Conservation (phyloP, 2,888 invertebrate species). For the Allolobophora icterica region DNA sequence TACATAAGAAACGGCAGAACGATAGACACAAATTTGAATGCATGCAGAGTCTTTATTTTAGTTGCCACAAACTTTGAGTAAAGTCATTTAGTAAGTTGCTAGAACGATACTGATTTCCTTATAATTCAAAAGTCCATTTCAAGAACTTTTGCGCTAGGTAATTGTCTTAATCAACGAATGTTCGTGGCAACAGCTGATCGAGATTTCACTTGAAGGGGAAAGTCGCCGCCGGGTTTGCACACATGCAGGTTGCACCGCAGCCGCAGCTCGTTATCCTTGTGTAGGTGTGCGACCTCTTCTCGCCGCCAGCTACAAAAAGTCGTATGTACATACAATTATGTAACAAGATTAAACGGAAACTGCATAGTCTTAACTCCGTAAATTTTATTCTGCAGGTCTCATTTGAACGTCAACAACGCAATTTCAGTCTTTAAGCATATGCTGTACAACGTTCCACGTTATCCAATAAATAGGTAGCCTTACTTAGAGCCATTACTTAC, state of each 20-base stretch:
- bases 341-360: background rate
- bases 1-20: background rate
- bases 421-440: too few relatives aligned
- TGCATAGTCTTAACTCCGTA: too few relatives aligned
- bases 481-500: too few relatives aligned
- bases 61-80: constrained; percentile 5
- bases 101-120: background rate
- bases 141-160: background rate
- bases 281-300: constrained; percentile 5
- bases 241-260: constrained; percentile 19
- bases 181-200: constrained; percentile 9
- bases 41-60: constrained; percentile 2
- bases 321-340: background rate
- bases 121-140: background rate
- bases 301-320: background rate
- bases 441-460: too few relatives aligned
- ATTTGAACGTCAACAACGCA: too few relatives aligned
- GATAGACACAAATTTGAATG: background rate
- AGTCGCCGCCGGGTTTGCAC: background rate
- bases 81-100: background rate
- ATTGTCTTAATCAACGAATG: background rate
- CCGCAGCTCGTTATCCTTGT: background rate
- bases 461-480: too few relatives aligned
- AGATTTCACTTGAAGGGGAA: constrained; percentile 22
- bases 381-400: too few relatives aligned